These are phyloP conservation scores for Mimumesa dahlbomi DNA, from an alignment of 2,888 invertebrate species.

Conservation along the genomic window DNA sequence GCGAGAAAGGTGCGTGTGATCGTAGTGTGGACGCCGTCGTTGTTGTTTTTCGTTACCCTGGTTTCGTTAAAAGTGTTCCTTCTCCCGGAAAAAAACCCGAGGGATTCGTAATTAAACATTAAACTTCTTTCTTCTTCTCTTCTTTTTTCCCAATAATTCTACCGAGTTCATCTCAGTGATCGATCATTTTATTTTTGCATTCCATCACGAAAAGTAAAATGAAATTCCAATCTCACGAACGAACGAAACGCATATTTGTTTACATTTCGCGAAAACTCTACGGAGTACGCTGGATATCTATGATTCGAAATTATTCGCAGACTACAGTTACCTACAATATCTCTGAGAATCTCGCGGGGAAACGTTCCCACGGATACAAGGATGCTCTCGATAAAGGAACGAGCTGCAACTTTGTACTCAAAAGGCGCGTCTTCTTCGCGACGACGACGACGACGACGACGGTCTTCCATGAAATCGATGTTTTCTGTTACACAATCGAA, in stretches of 20 bases:
- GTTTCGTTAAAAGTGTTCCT: not conserved
- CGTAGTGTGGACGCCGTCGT: constrained; percentile 4
- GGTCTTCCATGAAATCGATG: constrained; percentile 8
- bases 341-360: constrained; percentile 42
- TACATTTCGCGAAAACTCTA: constrained; percentile 22
- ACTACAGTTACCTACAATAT: constrained; percentile 21
- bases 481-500: too few relatives aligned
- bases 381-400: constrained; percentile 16
- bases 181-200: too few relatives aligned
- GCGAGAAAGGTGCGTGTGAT: constrained; percentile 7
- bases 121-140: not conserved
- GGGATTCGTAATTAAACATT: too few relatives aligned
- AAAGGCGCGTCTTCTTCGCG: constrained; percentile 32
- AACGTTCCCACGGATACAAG: constrained; percentile 45
- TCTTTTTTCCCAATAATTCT: not conserved
- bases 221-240: too few relatives aligned
- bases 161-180: too few relatives aligned
- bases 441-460: too few relatives aligned
- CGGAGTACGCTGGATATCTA: not conserved
- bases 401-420: constrained; percentile 23
- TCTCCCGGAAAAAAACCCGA: too few relatives aligned
- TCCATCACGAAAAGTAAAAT: too few relatives aligned
- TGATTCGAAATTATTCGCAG: not conserved
- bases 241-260: too few relatives aligned
- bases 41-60: not conserved